These are phyloP conservation scores for Brachionus sp. DNA, from an alignment of 1,140 invertebrate species.

Conservation along the genomic window DNA sequence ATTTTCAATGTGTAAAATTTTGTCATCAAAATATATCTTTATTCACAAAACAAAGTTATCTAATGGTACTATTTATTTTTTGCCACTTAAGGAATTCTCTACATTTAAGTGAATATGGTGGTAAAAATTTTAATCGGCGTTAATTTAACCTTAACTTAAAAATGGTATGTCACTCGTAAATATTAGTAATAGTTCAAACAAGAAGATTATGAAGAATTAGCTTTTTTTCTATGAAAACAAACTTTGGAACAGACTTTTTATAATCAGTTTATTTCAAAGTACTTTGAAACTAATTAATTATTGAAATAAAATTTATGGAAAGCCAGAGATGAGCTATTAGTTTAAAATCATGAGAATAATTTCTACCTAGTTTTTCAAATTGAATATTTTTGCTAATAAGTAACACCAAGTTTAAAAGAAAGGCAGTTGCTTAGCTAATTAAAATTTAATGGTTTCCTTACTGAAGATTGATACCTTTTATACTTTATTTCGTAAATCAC, in stretches of 20 bases:
- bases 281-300: not conserved
- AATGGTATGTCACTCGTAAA: not conserved
- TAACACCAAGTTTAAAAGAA: not conserved
- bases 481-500: slow-evolving; percentile 7
- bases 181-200: not conserved
- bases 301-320: slow-evolving; percentile 6
- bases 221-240: not conserved
- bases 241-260: not conserved
- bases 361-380: not conserved
- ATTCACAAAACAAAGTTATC: no score
- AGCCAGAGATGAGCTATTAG: not conserved
- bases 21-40: no score
- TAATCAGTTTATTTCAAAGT: not conserved
- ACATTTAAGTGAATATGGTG: not conserved
- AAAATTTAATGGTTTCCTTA: slow-evolving; percentile 11
- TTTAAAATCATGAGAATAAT: not conserved
- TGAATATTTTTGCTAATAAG: not conserved
- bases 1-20: no score
- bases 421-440: slow-evolving; percentile 10
- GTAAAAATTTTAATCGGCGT: not conserved
- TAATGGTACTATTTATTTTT: not conserved
- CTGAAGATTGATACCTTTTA: not conserved
- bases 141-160: not conserved
- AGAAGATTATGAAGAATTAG: not conserved
- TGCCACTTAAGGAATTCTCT: not conserved